phyloP scores from a whole-genome alignment of 1,140 invertebrate species.

The Choristoneura fumiferana region DNA sequence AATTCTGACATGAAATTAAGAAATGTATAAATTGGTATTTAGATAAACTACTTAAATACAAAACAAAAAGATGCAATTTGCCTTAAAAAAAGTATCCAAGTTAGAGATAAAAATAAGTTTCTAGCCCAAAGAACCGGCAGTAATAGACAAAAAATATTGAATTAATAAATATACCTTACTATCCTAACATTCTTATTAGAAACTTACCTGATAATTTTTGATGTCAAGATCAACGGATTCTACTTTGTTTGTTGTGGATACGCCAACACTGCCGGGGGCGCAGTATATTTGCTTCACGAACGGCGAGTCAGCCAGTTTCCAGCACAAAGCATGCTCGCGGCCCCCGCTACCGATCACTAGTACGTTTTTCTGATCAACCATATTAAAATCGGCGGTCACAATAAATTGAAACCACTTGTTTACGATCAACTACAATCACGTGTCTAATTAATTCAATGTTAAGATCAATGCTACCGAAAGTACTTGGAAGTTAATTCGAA shows the following conservation, averaged over 20 bases:
- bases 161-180: too few species aligned
- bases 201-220: constrained; percentile 84
- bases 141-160: too few species aligned
- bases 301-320: constrained; percentile 92
- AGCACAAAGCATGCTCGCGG: constrained; percentile 96
- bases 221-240: constrained; percentile 81
- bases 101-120: too few species aligned
- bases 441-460: not conserved
- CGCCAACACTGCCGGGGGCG: constrained; percentile 95
- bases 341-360: constrained; percentile 95
- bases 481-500: not conserved
- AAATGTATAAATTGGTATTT: too few species aligned
- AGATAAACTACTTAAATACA: too few species aligned
- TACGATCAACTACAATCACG: constrained; percentile 17
- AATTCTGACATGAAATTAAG: too few species aligned
- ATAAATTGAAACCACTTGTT: constrained; percentile 25
- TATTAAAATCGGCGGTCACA: constrained; percentile 24
- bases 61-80: too few species aligned
- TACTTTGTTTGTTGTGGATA: constrained; percentile 83
- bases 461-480: not conserved
- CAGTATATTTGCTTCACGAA: constrained; percentile 87
- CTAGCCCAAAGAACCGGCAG: too few species aligned
- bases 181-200: constrained; percentile 17
- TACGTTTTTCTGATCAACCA: constrained; percentile 78
- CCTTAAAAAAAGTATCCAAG: too few species aligned